Conservation (phyloP, 2,888 invertebrate species). For the Zeuzera pyrina region DNA sequence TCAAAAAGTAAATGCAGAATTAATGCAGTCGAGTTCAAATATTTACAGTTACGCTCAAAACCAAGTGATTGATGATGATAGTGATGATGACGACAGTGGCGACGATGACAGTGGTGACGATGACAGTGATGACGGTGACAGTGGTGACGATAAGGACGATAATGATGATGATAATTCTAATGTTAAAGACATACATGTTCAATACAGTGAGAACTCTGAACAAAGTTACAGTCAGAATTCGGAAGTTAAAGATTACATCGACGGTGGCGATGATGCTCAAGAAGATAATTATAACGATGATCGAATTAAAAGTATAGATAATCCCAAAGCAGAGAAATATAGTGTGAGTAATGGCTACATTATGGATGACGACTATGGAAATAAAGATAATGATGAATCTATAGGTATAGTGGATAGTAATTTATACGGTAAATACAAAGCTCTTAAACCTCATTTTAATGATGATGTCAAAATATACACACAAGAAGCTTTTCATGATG, state of each 20-base stretch:
- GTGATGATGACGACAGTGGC: constrained; percentile 14
- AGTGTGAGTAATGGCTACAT: constrained; percentile 11
- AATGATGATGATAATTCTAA: constrained; percentile 4
- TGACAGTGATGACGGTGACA: constrained; percentile 8
- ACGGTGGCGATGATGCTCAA: constrained; percentile 18
- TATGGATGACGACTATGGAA: constrained; percentile 10
- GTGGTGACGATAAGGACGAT: constrained; percentile 3
- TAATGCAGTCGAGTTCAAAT: constrained; percentile 39
- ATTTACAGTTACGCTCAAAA: constrained; percentile 25
- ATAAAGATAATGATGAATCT: constrained; percentile 14
- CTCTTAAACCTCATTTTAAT: constrained; percentile 30
- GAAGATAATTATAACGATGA: constrained; percentile 18
- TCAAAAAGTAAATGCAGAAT: constrained; percentile 26
- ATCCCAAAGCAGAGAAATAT: constrained; percentile 12
- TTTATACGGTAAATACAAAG: constrained; percentile 31
- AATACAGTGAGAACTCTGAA: not conserved
- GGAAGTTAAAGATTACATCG: constrained; percentile 17
- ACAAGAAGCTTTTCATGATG: constrained; percentile 22
- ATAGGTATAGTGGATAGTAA: constrained; percentile 20
- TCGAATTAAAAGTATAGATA: constrained; percentile 1
- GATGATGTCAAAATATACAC: constrained; percentile 31
- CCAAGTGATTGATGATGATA: constrained; percentile 2
- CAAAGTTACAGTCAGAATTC: constrained; percentile 1
- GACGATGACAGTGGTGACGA: constrained; percentile 9
- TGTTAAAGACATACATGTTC: not conserved